A percentile compares a stretch with the other conserved stretches of the same genome.
Conservation (phyloP, 2,113 vertebrate genomes). For the Thamnophis sirtalis region DNA sequence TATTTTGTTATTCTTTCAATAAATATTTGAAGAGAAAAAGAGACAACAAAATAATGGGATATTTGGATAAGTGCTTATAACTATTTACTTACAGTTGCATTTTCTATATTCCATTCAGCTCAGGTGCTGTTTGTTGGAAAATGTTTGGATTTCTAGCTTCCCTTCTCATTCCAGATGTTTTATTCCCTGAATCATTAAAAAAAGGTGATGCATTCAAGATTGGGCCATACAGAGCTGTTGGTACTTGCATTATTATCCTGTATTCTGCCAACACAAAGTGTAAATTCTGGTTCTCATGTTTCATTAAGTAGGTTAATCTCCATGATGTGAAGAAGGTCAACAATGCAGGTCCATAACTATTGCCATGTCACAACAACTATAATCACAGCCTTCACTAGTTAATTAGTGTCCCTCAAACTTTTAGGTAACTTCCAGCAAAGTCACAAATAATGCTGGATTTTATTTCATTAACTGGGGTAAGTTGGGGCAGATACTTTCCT, state of each 20-base stretch:
- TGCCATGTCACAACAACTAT: not conserved
- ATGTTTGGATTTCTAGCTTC: not conserved
- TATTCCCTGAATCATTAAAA: not conserved
- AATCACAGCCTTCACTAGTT: not conserved
- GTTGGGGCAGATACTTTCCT: constrained; percentile 13
- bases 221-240: not conserved
- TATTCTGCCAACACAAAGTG: not conserved
- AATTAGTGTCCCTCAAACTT: constrained; percentile 24
- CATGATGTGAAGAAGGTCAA: not conserved
- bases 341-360: not conserved
- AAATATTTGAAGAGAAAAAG: not conserved
- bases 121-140: not conserved
- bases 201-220: not conserved
- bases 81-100: not conserved
- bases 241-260: not conserved
- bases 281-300: not conserved
- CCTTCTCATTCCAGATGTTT: not conserved
- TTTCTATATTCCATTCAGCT: not conserved
- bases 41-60: not conserved
- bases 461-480: constrained; percentile 34
- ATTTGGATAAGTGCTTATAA: not conserved
- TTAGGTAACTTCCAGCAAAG: constrained; percentile 2
- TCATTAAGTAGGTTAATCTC: not conserved
- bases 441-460: constrained; percentile 7
- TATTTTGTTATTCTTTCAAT: not conserved